Base-by-base conservation (phyloP, 2,888 invertebrate genomes). In the Cerastoderma edule region DNA sequence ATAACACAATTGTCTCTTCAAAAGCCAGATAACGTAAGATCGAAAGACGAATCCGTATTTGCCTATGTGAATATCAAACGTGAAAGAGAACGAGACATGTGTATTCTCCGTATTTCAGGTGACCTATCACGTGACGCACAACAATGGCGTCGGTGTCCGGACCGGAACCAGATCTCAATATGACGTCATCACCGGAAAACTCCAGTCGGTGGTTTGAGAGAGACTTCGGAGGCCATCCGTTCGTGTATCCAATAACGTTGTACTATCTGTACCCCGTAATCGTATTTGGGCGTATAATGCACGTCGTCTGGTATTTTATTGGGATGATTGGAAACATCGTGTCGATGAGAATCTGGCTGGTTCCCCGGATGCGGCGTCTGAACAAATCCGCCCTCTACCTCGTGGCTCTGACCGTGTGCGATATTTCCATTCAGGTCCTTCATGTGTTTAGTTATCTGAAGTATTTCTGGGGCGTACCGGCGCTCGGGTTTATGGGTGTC, bases 341-440 rank as follows among this genome's bases (percentile, higher is more conserved):
- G 22, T 89, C 91, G 6, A 84, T 88, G 16, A 83, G 85, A 53
- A 87, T 92, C 6, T 92, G 92, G 92, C 76, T 87, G 27, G 79
- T 86, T 63, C 82, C 87, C 2, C 75, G 89, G 10, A 90, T 92
- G 88, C 80, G 91, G 24, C 85, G 85, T 19, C 86, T 89, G 53
- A 92, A 91, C 79, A 87, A 89, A 2, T 91, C 92, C 0, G 92
- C 92, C 0, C 70, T 90, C 27, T 92, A 92, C 80, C 80, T 92
- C 19, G 88, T 89, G 3, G 87, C 89, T 0, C 83, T 92, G 22
- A 88, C 91, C 1, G 66, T 91, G n/a, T 87, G 89, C 8, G 92
- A 92, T 70, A 78, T 90, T 3, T 32, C 88, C 3, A 86, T 91
- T 56, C 84, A 92, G 56, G 63, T 89, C 27, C 81, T 91, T n/a